Conservation (phyloP, 2,113 vertebrate species). For the Otis tarda region DNA sequence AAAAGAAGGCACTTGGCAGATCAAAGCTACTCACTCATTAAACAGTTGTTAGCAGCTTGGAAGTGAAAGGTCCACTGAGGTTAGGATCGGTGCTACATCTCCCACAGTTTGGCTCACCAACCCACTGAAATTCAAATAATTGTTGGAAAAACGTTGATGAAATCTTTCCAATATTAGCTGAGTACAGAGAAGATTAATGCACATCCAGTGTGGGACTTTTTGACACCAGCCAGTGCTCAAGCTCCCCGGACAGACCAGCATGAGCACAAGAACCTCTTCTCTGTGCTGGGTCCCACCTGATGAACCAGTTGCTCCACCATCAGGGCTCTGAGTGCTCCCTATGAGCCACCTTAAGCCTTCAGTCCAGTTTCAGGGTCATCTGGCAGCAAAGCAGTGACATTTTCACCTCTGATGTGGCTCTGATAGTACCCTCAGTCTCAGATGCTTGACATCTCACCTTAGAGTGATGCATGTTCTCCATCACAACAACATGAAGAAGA, state of each 20-base stretch:
- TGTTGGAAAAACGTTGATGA: fast-evolving
- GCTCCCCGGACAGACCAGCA: fast-evolving
- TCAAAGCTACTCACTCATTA: not conserved
- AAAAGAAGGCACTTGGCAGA: not conserved
- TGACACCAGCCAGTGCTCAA: not conserved
- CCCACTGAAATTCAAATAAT: not conserved
- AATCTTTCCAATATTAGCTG: not conserved
- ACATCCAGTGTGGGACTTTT: fast-evolving
- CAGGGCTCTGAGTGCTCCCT: not conserved
- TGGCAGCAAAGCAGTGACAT: not conserved
- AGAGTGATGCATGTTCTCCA: not conserved
- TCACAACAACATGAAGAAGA: not conserved
- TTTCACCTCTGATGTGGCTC: not conserved
- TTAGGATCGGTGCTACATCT: not conserved
- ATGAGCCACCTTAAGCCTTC: not conserved
- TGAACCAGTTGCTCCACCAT: not conserved
- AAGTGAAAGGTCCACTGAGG: not conserved
- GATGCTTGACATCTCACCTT: not conserved
- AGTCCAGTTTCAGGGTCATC: not conserved
- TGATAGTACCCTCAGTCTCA: not conserved
- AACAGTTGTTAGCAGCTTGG: not conserved
- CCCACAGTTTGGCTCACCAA: not conserved
- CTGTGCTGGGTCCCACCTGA: not conserved
- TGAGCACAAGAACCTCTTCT: fast-evolving
- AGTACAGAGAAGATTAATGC: fast-evolving